A percentile compares a stretch with the other conserved stretches of the same genome.
Conservation (phyloP, 1,140 invertebrate species). For the Penaeus vannamei region DNA sequence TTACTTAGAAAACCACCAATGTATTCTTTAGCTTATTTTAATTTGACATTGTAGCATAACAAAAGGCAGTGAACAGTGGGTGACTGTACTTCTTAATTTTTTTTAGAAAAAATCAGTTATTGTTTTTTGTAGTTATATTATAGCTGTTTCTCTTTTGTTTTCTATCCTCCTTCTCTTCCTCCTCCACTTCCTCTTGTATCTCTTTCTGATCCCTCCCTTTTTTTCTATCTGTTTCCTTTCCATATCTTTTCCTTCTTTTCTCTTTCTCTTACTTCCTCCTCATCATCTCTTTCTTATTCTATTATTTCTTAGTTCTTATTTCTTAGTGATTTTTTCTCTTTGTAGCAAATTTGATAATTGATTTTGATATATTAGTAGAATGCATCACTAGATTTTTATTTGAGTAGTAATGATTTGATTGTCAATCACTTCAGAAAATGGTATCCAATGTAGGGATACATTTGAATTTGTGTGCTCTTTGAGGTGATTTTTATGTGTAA, state of each 20-base stretch:
- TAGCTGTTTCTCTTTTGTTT: not conserved
- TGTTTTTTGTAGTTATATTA: not conserved
- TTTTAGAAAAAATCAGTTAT: not conserved
- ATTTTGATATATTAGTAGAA: no score
- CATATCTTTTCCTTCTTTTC: constrained; percentile 20
- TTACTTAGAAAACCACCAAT: no score
- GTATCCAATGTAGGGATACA: no score
- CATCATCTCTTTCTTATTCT: not conserved
- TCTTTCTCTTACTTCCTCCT: constrained; percentile 29
- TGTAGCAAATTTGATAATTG: not conserved
- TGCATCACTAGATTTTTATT: no score
- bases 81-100: no score
- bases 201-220: not conserved
- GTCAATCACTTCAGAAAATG: no score
- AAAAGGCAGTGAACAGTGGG: no score
- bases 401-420: no score
- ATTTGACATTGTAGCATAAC: no score
- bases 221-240: not conserved
- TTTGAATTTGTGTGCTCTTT: no score
- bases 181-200: constrained; percentile 5
- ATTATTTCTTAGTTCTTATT: not conserved
- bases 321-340: not conserved
- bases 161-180: not conserved
- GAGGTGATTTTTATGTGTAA: no score
- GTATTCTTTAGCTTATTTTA: no score